phyloP scores from a whole-genome alignment of 37 sponge, comb jelly and placozoan genomes.

The Corticium candelabrum region DNA sequence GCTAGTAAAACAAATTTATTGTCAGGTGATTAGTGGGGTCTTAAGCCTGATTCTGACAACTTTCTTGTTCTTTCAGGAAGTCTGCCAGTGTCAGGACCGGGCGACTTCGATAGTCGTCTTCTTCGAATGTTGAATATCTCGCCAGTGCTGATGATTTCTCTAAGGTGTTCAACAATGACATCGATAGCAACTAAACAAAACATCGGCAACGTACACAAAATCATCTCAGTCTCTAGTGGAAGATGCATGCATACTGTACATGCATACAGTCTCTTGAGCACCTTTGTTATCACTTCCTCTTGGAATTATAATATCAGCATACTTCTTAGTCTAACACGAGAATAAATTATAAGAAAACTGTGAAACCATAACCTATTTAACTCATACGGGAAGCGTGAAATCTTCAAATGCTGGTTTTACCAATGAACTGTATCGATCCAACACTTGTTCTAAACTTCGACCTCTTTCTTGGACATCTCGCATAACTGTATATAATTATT shows the following conservation, averaged over 20 bases:
- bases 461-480: conserved; percentile 75
- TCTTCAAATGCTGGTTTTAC: conserved; percentile 98
- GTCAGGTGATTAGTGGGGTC: too few relatives aligned
- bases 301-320: conserved; percentile 95
- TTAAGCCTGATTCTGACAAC: too few relatives aligned
- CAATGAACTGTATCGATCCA: conserved; percentile 68
- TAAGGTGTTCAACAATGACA: conserved; percentile 86
- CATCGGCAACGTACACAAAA: background rate
- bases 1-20: too few relatives aligned
- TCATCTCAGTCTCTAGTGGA: background rate
- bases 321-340: conserved; percentile 85
- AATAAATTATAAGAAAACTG: background rate
- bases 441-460: conserved; percentile 51
- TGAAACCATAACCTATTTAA: background rate
- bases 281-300: conserved; percentile 85
- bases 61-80: too few relatives aligned
- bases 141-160: conserved; percentile 44
- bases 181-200: conserved; percentile 61
- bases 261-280: too few relatives aligned
- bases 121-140: too few relatives aligned
- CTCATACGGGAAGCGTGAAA: conserved; percentile 81
- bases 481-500: conserved; percentile 31
- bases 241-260: background rate
- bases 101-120: background rate
- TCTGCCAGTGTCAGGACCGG: too few relatives aligned